Evolutionary conservation across 2,888 invertebrate species (phyloP).

Genomic region (Amaurobius ferox): DNA sequence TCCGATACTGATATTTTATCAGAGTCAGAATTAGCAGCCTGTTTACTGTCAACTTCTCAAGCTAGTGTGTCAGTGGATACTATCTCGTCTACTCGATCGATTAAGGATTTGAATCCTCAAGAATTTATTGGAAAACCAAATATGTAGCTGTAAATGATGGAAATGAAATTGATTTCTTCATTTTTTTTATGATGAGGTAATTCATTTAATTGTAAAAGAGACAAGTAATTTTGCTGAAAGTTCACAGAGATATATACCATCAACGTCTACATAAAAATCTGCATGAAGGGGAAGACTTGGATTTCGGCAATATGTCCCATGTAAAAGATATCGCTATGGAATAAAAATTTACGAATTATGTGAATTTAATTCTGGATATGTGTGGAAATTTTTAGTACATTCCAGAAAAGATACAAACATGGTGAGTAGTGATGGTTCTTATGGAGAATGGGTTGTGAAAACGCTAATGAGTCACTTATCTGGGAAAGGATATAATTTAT

Average conservation of each 20-base stretch:
- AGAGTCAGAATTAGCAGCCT: no score
- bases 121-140: not conserved
- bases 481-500: constrained; percentile 9
- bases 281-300: not conserved
- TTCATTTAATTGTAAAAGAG: not conserved
- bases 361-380: constrained; percentile 1
- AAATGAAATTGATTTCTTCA: constrained; percentile 1
- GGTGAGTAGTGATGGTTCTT: not conserved
- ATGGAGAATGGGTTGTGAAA: constrained; percentile 7
- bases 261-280: not conserved
- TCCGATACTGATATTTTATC: no score
- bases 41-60: not conserved
- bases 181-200: not conserved
- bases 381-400: not conserved
- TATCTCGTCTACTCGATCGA: not conserved
- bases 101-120: not conserved
- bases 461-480: not conserved
- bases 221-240: constrained; percentile 3
- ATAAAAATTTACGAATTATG: constrained; percentile 11
- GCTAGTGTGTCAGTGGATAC: not conserved
- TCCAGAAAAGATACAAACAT: not conserved
- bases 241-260: not conserved
- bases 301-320: not conserved
- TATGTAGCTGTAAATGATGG: not conserved
- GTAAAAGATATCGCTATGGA: not conserved